Evolutionary conservation across 2,888 invertebrate genomes (phyloP).

Genomic region (Trachelus iudaicus): DNA sequence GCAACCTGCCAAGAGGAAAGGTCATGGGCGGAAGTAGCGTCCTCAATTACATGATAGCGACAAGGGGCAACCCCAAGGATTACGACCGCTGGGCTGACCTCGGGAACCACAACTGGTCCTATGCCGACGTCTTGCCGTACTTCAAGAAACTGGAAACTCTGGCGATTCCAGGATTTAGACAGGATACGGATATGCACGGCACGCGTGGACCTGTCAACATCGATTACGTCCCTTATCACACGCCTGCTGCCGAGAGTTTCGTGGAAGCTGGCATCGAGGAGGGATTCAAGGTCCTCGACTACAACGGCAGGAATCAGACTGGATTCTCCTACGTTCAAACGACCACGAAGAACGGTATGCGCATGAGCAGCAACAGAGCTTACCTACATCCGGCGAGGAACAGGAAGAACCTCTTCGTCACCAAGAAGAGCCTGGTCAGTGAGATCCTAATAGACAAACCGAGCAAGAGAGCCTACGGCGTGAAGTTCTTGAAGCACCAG

Average conservation of each 20-base stretch:
- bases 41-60: conserved; percentile 85
- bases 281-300: conserved; percentile 72
- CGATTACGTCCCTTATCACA: conserved; percentile 69
- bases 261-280: conserved; percentile 73
- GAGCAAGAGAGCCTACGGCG: conserved; percentile 71
- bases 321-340: conserved; percentile 74
- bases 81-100: conserved; percentile 80
- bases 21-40: conserved; percentile 86
- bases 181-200: conserved; percentile 69
- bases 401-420: conserved; percentile 73
- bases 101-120: conserved; percentile 82
- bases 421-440: conserved; percentile 72
- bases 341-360: conserved; percentile 74
- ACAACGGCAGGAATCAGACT: conserved; percentile 73
- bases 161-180: conserved; percentile 23
- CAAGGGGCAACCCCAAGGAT: conserved; percentile 76
- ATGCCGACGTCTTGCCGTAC: conserved; percentile 77
- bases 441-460: conserved; percentile 70
- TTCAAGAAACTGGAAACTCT: conserved; percentile 83
- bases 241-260: conserved; percentile 72
- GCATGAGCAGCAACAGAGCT: conserved; percentile 76
- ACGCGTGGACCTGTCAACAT: conserved; percentile 71
- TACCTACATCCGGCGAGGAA: conserved; percentile 72
- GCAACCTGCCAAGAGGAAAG: conserved; percentile 71
- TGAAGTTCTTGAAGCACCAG: conserved; percentile 70